phyloP scores from a whole-genome alignment of 2,113 vertebrate genomes.

The Hyla sarda region DNA sequence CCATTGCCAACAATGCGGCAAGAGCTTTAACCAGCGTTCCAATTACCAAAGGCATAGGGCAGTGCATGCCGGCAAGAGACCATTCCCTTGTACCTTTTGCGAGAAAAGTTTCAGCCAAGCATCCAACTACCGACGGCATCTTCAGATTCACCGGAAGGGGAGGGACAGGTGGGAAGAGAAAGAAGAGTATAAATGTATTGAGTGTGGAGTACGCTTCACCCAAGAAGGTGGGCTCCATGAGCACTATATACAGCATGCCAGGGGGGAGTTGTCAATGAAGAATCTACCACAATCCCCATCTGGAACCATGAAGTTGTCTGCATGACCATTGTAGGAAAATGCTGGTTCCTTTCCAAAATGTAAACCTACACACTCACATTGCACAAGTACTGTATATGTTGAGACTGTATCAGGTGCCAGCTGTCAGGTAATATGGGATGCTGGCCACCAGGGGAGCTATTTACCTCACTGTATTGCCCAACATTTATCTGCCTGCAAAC shows the following conservation, averaged over 20 bases:
- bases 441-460: background rate
- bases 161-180: constrained; percentile 27
- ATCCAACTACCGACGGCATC: constrained; percentile 77
- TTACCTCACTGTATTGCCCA: background rate
- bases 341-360: background rate
- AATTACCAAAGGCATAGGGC: constrained; percentile 77
- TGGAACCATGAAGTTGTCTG: background rate
- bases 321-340: background rate
- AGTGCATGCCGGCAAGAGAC: constrained; percentile 73
- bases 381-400: background rate
- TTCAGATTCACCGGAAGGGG: constrained; percentile 46
- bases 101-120: constrained; percentile 85
- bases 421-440: background rate
- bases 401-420: background rate
- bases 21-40: constrained; percentile 81
- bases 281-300: background rate
- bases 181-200: constrained; percentile 59
- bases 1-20: constrained; percentile 79
- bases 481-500: background rate
- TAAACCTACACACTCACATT: background rate
- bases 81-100: constrained; percentile 79
- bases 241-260: constrained; percentile 65
- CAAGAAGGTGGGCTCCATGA: constrained; percentile 64
- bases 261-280: constrained; percentile 62
- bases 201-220: constrained; percentile 62